phyloP scores from a whole-genome alignment of 2,797 vertebrate species.

The Leptatherina wallacei region DNA sequence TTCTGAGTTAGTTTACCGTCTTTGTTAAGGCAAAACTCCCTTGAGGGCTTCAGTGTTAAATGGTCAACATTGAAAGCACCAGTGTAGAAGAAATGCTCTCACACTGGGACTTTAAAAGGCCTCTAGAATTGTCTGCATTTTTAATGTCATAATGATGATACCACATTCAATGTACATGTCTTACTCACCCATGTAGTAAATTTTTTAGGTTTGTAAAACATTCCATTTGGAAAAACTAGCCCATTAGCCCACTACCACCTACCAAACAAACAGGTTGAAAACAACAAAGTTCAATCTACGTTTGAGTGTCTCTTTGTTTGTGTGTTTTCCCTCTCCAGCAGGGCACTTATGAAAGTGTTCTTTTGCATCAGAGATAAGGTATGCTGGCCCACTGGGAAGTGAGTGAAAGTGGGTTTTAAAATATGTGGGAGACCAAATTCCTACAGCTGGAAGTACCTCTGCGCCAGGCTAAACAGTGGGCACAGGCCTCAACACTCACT shows the following conservation, averaged over 20 bases:
- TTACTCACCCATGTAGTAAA: slow-evolving; percentile 78
- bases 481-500: slow-evolving; percentile 73
- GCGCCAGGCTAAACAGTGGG: slow-evolving; percentile 82
- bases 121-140: slow-evolving; percentile 81
- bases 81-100: slow-evolving; percentile 66
- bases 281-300: slow-evolving; percentile 85
- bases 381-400: slow-evolving; percentile 69
- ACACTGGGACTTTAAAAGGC: slow-evolving; percentile 74
- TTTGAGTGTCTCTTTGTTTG: slow-evolving; percentile 80
- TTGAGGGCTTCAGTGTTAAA: slow-evolving; percentile 57
- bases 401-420: slow-evolving; percentile 75
- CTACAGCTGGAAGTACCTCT: slow-evolving; percentile 79
- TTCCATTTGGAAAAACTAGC: slow-evolving; percentile 73
- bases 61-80: slow-evolving; percentile 71
- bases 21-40: slow-evolving; percentile 68
- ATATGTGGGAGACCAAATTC: slow-evolving; percentile 78
- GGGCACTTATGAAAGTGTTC: slow-evolving; percentile 79
- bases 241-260: slow-evolving; percentile 76
- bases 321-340: slow-evolving; percentile 66
- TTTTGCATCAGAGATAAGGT: slow-evolving; percentile 81
- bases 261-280: slow-evolving; percentile 79
- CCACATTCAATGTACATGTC: slow-evolving; percentile 75
- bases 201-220: slow-evolving; percentile 79
- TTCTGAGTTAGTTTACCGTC: slow-evolving; percentile 62
- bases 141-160: slow-evolving; percentile 85